Evolutionary conservation across 2,113 vertebrate species (phyloP).

Genomic region (Podocnemis expansa): DNA sequence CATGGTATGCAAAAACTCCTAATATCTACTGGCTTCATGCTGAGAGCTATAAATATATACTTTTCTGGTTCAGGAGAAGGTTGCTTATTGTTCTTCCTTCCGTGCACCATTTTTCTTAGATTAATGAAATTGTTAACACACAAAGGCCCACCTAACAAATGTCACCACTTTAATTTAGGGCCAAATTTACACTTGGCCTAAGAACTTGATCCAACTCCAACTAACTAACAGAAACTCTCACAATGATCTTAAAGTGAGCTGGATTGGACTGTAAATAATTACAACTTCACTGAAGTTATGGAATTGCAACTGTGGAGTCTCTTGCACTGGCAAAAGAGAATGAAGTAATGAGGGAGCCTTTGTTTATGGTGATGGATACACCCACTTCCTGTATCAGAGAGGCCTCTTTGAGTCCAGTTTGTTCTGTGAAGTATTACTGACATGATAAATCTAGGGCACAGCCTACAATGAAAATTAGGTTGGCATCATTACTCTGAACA

Average conservation of each 20-base stretch:
- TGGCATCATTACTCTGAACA: neutral
- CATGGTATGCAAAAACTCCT: neutral
- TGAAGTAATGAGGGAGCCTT: neutral
- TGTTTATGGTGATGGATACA: conserved; percentile 19
- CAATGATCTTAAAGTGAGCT: neutral
- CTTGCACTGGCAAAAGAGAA: conserved; percentile 14
- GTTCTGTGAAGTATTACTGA: neutral
- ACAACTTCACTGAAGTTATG: neutral
- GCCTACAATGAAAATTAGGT: neutral
- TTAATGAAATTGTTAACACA: conserved; percentile 9
- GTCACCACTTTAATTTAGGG: neutral
- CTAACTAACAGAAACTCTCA: neutral
- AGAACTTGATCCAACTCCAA: neutral
- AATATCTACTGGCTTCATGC: neutral
- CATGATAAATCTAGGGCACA: neutral
- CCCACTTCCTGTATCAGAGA: neutral
- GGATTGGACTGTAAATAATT: neutral
- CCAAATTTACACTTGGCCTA: neutral
- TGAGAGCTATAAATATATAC: neutral
- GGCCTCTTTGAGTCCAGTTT: conserved; percentile 14
- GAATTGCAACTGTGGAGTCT: conserved; percentile 1
- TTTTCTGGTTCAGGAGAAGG: neutral
- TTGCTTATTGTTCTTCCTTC: neutral
- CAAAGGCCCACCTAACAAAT: neutral
- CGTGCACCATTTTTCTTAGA: neutral